Evolutionary conservation across 2,888 invertebrate genomes (phyloP).

Genomic region (Drosophila neonasuta): DNA sequence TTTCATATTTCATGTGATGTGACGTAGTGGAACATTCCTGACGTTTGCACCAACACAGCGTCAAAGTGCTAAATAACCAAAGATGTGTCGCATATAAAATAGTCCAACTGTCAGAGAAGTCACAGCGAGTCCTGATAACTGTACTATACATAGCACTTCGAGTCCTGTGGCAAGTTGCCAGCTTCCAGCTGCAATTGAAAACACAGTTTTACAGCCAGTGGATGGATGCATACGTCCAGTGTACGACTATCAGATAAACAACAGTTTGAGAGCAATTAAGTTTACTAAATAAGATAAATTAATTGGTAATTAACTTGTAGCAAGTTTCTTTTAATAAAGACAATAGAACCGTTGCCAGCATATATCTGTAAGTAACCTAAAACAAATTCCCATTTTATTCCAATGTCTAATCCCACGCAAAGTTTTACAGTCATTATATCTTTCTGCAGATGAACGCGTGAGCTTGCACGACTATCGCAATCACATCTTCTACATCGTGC

Average conservation of each 20-base stretch:
- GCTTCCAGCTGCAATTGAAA: conserved; percentile 1
- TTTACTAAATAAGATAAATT: too few species aligned
- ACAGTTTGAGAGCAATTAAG: too few species aligned
- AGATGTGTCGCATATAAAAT: conserved; percentile 4
- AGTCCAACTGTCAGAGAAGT: conserved; percentile 16
- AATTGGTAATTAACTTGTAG: too few species aligned
- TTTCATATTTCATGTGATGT: conserved; percentile 80
- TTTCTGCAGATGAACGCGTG: neutral
- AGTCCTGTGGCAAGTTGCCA: conserved; percentile 2
- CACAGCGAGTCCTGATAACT: neutral
- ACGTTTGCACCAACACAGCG: conserved; percentile 62
- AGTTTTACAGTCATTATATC: neutral
- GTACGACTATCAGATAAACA: too few species aligned
- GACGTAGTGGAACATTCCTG: conserved; percentile 82
- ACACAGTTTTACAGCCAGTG: too few species aligned
- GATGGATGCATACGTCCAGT: too few species aligned
- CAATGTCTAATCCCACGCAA: neutral
- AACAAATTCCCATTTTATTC: neutral
- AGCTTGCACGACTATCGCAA: too few species aligned
- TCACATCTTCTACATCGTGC: too few species aligned
- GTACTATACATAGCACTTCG: neutral
- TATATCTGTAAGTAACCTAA: neutral
- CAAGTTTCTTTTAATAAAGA: too few species aligned
- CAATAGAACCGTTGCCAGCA: too few species aligned
- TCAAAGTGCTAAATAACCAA: conserved; percentile 20